Percentiles rank a stretch among this genome's conserved stretches.
Evolutionary conservation across 2,797 vertebrate genomes (phyloP).

Genomic region (Todus mexicanus): DNA sequence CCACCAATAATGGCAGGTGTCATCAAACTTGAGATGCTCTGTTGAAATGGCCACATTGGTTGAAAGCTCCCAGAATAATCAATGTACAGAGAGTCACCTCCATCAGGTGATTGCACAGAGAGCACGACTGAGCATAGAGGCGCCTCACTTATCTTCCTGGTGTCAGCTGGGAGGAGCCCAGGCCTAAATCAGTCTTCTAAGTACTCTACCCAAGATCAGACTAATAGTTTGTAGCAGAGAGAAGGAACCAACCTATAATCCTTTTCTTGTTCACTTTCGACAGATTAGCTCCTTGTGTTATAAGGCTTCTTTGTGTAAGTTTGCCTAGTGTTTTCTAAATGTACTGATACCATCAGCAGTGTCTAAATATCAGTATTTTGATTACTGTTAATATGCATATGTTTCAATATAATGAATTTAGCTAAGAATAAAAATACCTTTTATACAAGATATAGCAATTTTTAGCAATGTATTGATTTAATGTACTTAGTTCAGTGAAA

Average conservation of each 20-base stretch:
- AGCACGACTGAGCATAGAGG: fast-evolving
- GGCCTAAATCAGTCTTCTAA: background rate
- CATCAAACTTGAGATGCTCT: background rate
- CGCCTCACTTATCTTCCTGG: background rate
- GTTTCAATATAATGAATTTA: conserved; percentile 67
- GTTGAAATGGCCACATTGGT: fast-evolving
- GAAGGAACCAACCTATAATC: background rate
- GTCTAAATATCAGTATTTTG: conserved; percentile 25
- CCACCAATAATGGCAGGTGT: background rate
- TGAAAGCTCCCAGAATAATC: background rate
- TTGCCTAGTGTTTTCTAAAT: background rate
- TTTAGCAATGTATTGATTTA: conserved; percentile 76
- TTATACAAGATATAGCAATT: conserved; percentile 63
- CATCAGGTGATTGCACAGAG: background rate
- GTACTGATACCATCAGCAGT: background rate
- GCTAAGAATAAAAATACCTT: conserved; percentile 65
- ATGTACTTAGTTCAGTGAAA: conserved; percentile 70
- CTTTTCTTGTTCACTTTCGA: background rate
- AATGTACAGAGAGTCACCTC: background rate
- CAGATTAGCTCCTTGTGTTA: background rate
- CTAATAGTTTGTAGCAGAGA: background rate
- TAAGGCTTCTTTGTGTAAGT: background rate
- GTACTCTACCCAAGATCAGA: background rate
- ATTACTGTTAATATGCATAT: conserved; percentile 5
- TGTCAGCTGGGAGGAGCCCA: background rate